Evolutionary conservation across 2,888 invertebrate genomes (phyloP), one percentile per base, ranked within the genome.

Genomic region (Merodon equestris): DNA sequence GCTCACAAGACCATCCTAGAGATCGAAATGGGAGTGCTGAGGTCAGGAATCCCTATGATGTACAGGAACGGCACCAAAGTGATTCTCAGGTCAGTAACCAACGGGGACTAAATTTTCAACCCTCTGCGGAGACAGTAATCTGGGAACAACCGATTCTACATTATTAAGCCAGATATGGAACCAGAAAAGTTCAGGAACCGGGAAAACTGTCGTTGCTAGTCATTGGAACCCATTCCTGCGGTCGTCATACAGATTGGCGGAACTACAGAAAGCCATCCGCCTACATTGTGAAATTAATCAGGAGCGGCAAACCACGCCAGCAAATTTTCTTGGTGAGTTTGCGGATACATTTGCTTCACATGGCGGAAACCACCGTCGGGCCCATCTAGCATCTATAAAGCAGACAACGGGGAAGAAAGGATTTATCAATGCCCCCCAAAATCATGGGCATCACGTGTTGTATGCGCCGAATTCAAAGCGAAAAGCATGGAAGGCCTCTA

Each of bases 331-430:
- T 14, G 19, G 48, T 19, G 48, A 48, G 19, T 48, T 19, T 15
- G 45, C 45, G 14, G 17, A 45, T 45, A 45, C 17, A 45, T 17
- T 45, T 9, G 45, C 45, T 9, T 45, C 45, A 45, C 45, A 17
- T 5, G 45, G 9, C 17, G 15, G 45, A 9, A 17, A 45, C 4
- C 9, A 45, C 10, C 15, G 9, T 17, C 45, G 14, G 1, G 17
- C 17, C 9, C 45, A 45, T 17, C 17, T 45, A 15, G 45, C 17
- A 15, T n/a, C n/a, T n/a, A n/a, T n/a, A n/a, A n/a, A n/a, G n/a
- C n/a, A n/a, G n/a, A n/a, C n/a, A n/a, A n/a, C n/a, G n/a, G n/a
- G n/a, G n/a, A n/a, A n/a, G n/a, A n/a, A n/a, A n/a, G n/a, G n/a
- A n/a, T n/a, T n/a, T n/a, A n/a, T n/a, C n/a, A n/a, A n/a, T n/a